A percentile compares a stretch with the other conserved stretches of the same genome.
These are phyloP conservation scores for Alviniconcha marisindica DNA, from an alignment of 1,140 invertebrate species.

Conservation along the genomic window DNA sequence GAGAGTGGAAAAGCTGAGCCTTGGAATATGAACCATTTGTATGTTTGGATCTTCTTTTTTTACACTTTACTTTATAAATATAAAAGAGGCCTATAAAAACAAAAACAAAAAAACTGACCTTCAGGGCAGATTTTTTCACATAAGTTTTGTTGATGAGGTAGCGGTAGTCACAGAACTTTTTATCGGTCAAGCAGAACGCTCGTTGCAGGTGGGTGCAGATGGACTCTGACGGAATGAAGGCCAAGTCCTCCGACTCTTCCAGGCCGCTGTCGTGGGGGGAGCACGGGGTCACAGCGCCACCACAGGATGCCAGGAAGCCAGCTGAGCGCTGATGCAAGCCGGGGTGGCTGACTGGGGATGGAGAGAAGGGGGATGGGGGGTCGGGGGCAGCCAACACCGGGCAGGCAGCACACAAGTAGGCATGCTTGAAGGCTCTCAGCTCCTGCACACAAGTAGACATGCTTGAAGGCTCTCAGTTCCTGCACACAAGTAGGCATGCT, in stretches of 20 bases:
- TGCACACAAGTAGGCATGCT: constrained; percentile 64
- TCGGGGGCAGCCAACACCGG: constrained; percentile 64
- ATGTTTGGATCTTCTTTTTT: too few species aligned
- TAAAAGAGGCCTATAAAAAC: too few species aligned
- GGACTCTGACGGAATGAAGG: constrained; percentile 62
- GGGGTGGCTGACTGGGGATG: constrained; percentile 46
- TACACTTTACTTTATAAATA: too few species aligned
- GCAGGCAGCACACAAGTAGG: constrained; percentile 63
- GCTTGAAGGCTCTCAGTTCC: constrained; percentile 46
- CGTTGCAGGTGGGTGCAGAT: constrained; percentile 59
- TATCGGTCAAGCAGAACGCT: constrained; percentile 50
- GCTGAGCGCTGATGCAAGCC: constrained; percentile 28
- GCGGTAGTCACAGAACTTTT: constrained; percentile 58
- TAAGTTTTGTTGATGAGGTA: constrained; percentile 50
- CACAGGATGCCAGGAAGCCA: not conserved
- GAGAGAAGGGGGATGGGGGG: constrained; percentile 57
- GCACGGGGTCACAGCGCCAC: constrained; percentile 37
- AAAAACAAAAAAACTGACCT: too few species aligned
- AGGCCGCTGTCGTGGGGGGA: constrained; percentile 58
- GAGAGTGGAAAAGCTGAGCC: too few species aligned
- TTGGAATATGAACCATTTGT: too few species aligned
- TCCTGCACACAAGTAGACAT: constrained; percentile 47
- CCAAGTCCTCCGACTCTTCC: constrained; percentile 59
- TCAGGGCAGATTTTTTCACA: constrained; percentile 55
- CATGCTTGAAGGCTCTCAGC: constrained; percentile 57